Conservation (phyloP, 2,888 invertebrate genomes). For the Calameuta filiformis region DNA sequence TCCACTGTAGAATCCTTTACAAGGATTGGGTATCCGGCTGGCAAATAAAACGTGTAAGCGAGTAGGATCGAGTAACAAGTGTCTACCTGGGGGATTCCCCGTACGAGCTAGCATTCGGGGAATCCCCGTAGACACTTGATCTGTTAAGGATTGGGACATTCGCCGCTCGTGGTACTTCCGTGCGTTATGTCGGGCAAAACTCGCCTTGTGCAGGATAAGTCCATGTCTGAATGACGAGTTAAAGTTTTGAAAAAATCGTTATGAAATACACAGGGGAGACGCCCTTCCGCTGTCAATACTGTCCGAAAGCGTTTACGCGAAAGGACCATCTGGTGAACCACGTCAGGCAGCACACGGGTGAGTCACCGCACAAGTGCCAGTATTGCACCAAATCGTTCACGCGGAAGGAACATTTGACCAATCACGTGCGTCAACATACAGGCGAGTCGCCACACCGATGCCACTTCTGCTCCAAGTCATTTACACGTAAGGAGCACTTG, state of each 20-base stretch:
- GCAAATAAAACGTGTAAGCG: not conserved
- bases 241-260: slow-evolving; percentile 19
- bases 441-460: slow-evolving; percentile 90
- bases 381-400: slow-evolving; percentile 84
- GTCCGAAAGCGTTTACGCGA: slow-evolving; percentile 86
- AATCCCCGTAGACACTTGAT: not conserved
- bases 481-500: slow-evolving; percentile 87
- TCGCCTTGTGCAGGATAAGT: slow-evolving; percentile 49
- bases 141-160: not conserved
- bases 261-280: slow-evolving; percentile 69
- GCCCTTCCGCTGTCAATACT: slow-evolving; percentile 84
- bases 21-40: not conserved
- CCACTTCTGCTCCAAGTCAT: slow-evolving; percentile 85
- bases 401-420: slow-evolving; percentile 84
- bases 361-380: slow-evolving; percentile 82
- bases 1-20: not conserved
- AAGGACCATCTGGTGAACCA: slow-evolving; percentile 85
- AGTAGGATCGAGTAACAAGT: not conserved
- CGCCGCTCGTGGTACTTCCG: slow-evolving; percentile 25
- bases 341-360: slow-evolving; percentile 80
- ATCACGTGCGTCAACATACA: slow-evolving; percentile 88
- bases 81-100: not conserved
- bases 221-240: slow-evolving; percentile 42
- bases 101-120: not conserved
- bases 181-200: slow-evolving; percentile 46